Evolutionary conservation across 2,888 invertebrate genomes (phyloP).

Genomic region (Drosophila prolongata): DNA sequence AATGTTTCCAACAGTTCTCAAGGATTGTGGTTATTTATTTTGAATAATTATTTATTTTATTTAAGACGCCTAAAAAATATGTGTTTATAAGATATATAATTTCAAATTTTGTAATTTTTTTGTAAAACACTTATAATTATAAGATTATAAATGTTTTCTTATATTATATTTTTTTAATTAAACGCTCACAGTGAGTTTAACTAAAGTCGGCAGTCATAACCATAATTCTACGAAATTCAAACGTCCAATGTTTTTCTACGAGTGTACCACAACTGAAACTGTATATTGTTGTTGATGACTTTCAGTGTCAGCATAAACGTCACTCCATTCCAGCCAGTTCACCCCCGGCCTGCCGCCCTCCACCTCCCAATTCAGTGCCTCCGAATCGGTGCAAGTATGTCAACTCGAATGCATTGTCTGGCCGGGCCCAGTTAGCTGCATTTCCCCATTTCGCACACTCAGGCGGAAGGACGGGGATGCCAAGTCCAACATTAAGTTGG

Average conservation of each 20-base stretch:
- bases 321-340: slow-evolving; percentile 36
- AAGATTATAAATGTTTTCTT: too few relatives aligned
- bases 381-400: slow-evolving; percentile 54
- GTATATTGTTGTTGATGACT: slow-evolving; percentile 65
- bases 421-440: slow-evolving; percentile 31
- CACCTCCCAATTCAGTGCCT: slow-evolving; percentile 3
- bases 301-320: slow-evolving; percentile 75
- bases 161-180: too few relatives aligned
- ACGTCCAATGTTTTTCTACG: neutral
- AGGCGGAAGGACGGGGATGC: slow-evolving; percentile 10
- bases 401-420: slow-evolving; percentile 63
- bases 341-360: slow-evolving; percentile 1
- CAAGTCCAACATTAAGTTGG: slow-evolving; percentile 38
- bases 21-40: too few relatives aligned
- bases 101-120: too few relatives aligned
- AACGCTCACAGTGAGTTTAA: too few relatives aligned
- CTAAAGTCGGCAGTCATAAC: too few relatives aligned
- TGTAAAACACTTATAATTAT: too few relatives aligned
- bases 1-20: too few relatives aligned
- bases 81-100: too few relatives aligned
- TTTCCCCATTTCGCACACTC: slow-evolving; percentile 9
- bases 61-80: too few relatives aligned
- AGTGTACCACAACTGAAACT: slow-evolving; percentile 11
- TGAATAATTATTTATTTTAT: too few relatives aligned
- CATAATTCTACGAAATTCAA: too few relatives aligned